phyloP scores from a whole-genome alignment of 2,888 invertebrate species.

The Protonemura montana region DNA sequence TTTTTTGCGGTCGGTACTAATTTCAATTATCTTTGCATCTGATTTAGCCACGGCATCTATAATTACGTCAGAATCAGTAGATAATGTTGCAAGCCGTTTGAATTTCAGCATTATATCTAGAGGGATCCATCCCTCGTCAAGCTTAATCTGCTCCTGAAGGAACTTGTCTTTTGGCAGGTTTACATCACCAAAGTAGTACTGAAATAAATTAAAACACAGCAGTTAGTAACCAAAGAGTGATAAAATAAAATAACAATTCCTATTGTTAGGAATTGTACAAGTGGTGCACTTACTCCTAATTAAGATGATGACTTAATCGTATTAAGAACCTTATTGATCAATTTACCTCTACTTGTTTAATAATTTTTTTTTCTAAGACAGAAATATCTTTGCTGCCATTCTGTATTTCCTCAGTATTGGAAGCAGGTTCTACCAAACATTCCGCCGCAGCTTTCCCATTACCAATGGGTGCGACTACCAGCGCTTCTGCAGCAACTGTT shows the following conservation, averaged over 20 bases:
- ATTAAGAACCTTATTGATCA: slow-evolving; percentile 39
- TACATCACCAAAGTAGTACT: slow-evolving; percentile 86
- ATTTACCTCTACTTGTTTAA: slow-evolving; percentile 64
- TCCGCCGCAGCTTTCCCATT: neutral
- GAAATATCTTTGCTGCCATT: neutral
- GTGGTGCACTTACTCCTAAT: too few species aligned
- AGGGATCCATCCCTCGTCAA: slow-evolving; percentile 92
- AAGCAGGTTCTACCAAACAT: neutral
- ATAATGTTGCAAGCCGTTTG: slow-evolving; percentile 80
- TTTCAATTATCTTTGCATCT: slow-evolving; percentile 73
- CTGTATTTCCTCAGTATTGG: neutral
- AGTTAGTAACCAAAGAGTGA: too few species aligned
- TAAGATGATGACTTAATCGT: too few species aligned
- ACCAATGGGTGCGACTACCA: neutral
- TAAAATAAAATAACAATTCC: too few species aligned
- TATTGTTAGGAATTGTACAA: neutral
- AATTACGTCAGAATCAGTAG: slow-evolving; percentile 74
- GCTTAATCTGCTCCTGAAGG: slow-evolving; percentile 81
- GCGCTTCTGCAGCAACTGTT: neutral
- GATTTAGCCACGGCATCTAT: slow-evolving; percentile 78
- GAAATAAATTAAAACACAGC: slow-evolving; percentile 50
- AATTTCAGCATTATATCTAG: slow-evolving; percentile 85
- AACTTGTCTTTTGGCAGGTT: slow-evolving; percentile 94
- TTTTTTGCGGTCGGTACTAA: slow-evolving; percentile 74
- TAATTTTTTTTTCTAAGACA: slow-evolving; percentile 66